These are phyloP conservation scores for Nycteola revayana DNA, from an alignment of 2,888 invertebrate species.

Conservation along the genomic window DNA sequence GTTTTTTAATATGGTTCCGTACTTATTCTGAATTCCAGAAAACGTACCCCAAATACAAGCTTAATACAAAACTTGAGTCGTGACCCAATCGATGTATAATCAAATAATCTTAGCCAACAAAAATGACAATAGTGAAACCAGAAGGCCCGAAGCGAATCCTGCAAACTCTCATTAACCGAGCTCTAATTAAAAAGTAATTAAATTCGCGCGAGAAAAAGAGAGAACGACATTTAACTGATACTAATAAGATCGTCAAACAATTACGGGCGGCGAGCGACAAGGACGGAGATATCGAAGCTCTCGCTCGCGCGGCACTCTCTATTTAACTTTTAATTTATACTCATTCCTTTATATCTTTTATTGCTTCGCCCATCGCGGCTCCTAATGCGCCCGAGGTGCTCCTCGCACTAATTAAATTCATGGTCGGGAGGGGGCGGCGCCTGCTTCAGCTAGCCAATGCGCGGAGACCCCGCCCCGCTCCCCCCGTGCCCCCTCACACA, in stretches of 20 bases:
- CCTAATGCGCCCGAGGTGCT: slow-evolving; percentile 82
- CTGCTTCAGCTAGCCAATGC: slow-evolving; percentile 34
- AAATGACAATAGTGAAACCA: slow-evolving; percentile 43
- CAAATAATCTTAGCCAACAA: slow-evolving; percentile 31
- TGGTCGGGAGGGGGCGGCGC: slow-evolving; percentile 40
- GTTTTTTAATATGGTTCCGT: too few species aligned
- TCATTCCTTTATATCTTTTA: slow-evolving; percentile 83
- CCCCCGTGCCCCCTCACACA: slow-evolving; percentile 38
- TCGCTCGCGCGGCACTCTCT: slow-evolving; percentile 63
- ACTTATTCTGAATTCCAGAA: too few species aligned
- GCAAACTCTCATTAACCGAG: slow-evolving; percentile 69
- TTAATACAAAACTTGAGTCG: slow-evolving; percentile 1
- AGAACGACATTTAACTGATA: slow-evolving; percentile 80
- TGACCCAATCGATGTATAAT: slow-evolving; percentile 26
- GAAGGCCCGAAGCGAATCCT: slow-evolving; percentile 51
- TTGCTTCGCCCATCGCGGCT: slow-evolving; percentile 82
- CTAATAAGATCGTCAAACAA: slow-evolving; percentile 83
- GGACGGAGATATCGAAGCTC: slow-evolving; percentile 41
- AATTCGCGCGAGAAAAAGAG: slow-evolving; percentile 79
- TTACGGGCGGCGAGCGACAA: slow-evolving; percentile 64
- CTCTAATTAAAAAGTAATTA: slow-evolving; percentile 80
- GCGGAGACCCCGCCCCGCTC: slow-evolving; percentile 35
- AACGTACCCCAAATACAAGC: too few species aligned
- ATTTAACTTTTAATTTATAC: slow-evolving; percentile 83
- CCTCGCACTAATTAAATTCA: slow-evolving; percentile 81